Conservation (phyloP, 2,888 invertebrate genomes). For the Orchesellides sinensis region DNA sequence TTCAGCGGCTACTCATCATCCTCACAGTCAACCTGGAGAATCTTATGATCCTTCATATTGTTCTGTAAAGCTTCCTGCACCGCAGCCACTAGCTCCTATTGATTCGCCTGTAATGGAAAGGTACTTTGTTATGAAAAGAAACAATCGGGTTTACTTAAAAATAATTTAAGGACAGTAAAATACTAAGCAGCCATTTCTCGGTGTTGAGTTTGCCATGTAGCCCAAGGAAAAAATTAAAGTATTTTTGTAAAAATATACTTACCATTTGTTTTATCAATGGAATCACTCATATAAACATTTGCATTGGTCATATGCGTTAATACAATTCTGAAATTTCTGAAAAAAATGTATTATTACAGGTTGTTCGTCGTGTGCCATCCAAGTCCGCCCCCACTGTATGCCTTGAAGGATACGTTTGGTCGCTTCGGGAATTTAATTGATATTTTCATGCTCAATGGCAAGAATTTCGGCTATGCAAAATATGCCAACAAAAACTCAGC, state of each 20-base stretch:
- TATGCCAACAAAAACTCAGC: conserved; percentile 88
- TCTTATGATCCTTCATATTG: conserved; percentile 78
- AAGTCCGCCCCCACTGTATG: conserved; percentile 85
- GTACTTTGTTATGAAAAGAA: conserved; percentile 69
- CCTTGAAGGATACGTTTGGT: conserved; percentile 91
- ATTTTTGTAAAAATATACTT: background rate
- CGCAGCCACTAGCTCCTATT: conserved; percentile 79
- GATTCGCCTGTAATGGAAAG: conserved; percentile 78
- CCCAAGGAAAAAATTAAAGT: too few species aligned
- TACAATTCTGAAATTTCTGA: background rate
- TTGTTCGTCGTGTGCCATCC: conserved; percentile 80
- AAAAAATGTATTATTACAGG: conserved; percentile 68
- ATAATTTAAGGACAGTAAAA: too few species aligned
- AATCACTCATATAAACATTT: too few species aligned
- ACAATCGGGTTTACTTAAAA: too few species aligned
- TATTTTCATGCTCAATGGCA: conserved; percentile 91
- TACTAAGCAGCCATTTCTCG: too few species aligned
- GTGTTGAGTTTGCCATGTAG: too few species aligned
- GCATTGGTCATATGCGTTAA: too few species aligned
- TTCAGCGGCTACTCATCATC: conserved; percentile 66
- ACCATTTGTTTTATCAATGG: background rate
- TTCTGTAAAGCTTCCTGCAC: conserved; percentile 84
- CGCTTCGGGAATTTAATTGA: conserved; percentile 94
- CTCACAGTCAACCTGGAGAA: conserved; percentile 74
- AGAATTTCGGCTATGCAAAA: conserved; percentile 95